Percentiles rank a stretch among this genome's conserved stretches.
Evolutionary conservation across 1,140 invertebrate genomes (phyloP).

Genomic region (Eulimnadia texana): DNA sequence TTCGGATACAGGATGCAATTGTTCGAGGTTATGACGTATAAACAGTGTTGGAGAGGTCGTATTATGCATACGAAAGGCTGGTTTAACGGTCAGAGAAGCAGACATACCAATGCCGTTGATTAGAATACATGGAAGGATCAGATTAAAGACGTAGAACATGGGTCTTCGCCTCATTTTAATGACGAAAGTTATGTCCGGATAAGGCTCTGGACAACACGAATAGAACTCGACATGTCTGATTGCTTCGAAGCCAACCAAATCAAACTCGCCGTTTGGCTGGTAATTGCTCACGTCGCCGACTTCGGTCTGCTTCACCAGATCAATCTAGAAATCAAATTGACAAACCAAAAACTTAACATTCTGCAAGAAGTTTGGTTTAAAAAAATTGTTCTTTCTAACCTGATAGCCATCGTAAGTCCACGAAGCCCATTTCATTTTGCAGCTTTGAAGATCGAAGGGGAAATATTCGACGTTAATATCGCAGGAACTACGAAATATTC

Average conservation of each 20-base stretch:
- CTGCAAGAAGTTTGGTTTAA: no score
- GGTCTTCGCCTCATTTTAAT: constrained; percentile 59
- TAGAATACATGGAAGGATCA: constrained; percentile 75
- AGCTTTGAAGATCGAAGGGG: constrained; percentile 83
- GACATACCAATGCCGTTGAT: constrained; percentile 65
- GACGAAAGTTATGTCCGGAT: constrained; percentile 33
- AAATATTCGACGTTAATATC: constrained; percentile 88
- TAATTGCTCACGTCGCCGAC: constrained; percentile 60
- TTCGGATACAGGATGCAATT: no score
- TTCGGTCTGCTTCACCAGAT: constrained; percentile 51
- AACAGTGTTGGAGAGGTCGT: no score
- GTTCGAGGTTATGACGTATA: no score
- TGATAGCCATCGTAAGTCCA: constrained; percentile 94
- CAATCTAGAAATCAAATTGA: constrained; percentile 38
- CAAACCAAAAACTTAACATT: neutral
- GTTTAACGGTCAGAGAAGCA: neutral
- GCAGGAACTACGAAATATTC: constrained; percentile 72
- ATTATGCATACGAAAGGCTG: no score
- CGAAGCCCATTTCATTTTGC: constrained; percentile 85
- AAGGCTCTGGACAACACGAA: constrained; percentile 48
- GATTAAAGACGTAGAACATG: constrained; percentile 82
- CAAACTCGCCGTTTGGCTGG: constrained; percentile 63
- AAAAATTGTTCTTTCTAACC: constrained; percentile 37
- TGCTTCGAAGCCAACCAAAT: constrained; percentile 54
- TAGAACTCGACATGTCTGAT: constrained; percentile 52